These are phyloP conservation scores for Zootoca vivipara DNA, from an alignment of 2,113 vertebrate genomes.

Conservation along the genomic window DNA sequence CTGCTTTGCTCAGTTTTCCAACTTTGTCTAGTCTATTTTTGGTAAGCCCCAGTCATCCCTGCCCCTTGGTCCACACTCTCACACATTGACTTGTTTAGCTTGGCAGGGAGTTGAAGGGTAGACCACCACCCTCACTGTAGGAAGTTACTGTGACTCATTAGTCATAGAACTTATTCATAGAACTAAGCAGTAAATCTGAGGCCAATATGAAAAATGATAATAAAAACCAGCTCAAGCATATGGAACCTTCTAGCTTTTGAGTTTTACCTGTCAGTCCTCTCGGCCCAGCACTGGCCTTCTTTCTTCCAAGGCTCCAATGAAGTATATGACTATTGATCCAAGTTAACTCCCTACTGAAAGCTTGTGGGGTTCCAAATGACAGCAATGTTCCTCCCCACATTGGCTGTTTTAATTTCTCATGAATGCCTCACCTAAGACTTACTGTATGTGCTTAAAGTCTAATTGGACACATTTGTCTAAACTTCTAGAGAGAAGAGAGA, in stretches of 20 bases:
- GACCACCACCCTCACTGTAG: background rate
- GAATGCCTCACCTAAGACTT: constrained; percentile 24
- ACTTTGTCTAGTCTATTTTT: background rate
- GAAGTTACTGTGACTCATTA: background rate
- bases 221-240: fast-evolving
- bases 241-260: fast-evolving
- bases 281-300: background rate
- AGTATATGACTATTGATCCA: background rate
- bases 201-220: background rate
- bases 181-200: too few relatives aligned
- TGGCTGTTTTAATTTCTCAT: constrained; percentile 6
- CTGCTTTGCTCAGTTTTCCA: background rate
- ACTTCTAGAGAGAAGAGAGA: constrained; percentile 36
- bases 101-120: background rate
- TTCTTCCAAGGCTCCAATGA: background rate
- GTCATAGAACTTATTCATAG: too few relatives aligned
- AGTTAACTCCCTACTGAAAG: background rate
- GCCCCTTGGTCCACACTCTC: too few relatives aligned
- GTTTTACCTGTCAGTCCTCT: background rate
- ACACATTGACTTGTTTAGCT: background rate
- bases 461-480: constrained; percentile 41
- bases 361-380: background rate
- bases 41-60: background rate
- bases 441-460: constrained; percentile 23
- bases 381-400: fast-evolving